phyloP scores from a whole-genome alignment of 92 coral and sea anemone species.

The Pocillopora grandis region DNA sequence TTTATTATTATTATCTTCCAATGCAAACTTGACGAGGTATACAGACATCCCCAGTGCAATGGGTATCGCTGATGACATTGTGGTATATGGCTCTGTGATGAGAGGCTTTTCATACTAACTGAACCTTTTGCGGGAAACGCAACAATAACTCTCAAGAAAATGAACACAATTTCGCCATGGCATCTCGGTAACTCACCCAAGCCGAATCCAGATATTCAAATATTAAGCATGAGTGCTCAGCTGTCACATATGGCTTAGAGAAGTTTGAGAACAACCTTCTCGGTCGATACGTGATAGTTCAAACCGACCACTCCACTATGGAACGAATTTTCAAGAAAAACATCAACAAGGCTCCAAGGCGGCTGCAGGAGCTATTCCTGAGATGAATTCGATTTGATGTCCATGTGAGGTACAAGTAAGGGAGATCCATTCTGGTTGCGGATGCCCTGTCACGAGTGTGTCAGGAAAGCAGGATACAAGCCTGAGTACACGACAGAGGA shows the following conservation, averaged over 20 bases:
- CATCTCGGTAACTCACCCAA: slow-evolving; percentile 41
- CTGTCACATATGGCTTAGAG: slow-evolving; percentile 45
- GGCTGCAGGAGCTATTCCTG: slow-evolving; percentile 28
- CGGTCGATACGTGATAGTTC: not conserved
- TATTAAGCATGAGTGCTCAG: slow-evolving; percentile 44
- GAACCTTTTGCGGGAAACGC: slow-evolving; percentile 31
- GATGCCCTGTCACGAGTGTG: not conserved
- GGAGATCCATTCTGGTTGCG: slow-evolving; percentile 34
- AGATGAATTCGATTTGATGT: slow-evolving; percentile 4
- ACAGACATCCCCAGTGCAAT: slow-evolving; percentile 51
- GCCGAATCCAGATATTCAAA: slow-evolving; percentile 38
- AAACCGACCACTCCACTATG: slow-evolving; percentile 53
- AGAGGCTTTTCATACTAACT: not conserved
- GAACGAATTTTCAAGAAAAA: slow-evolving; percentile 44
- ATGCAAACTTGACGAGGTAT: slow-evolving; percentile 56
- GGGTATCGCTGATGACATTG: slow-evolving; percentile 54
- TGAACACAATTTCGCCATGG: slow-evolving; percentile 41
- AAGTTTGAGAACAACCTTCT: slow-evolving; percentile 12
- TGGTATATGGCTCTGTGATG: slow-evolving; percentile 32
- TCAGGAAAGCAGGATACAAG: not conserved
- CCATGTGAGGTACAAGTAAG: slow-evolving; percentile 19
- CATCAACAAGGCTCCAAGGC: slow-evolving; percentile 47
- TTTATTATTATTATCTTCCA: slow-evolving; percentile 1
- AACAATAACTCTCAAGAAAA: slow-evolving; percentile 21
- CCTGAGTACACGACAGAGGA: not conserved